Evolutionary conservation across 1,140 invertebrate species (phyloP), one percentile per base, ranked within the genome.

Genomic region (Pemphigus obesinymphae): DNA sequence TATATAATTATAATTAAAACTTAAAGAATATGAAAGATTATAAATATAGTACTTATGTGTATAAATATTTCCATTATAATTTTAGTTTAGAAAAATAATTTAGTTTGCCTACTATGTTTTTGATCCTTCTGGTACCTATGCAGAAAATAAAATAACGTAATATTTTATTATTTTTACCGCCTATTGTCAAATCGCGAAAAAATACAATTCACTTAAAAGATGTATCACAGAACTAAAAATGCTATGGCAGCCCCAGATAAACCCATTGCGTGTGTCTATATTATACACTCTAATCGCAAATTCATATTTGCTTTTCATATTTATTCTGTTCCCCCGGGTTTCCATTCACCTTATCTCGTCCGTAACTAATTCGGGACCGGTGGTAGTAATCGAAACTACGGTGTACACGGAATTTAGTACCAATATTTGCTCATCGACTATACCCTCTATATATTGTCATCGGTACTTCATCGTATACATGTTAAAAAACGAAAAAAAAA

Each of bases 341-440:
- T 55, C 8, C 17, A 80, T 80, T 80, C 76, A 63, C 76, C 76
- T 80, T 80, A 61, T 55, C 76, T 80, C 55, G 76, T 61, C 55
- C 58, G 76, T 80, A 45, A 80, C 76, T 80, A 80, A 80, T 80
- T 80, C 76, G 55, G 53, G 55, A 80, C 76, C 76, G 76, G 76
- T 80, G 76, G 76, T 80, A 80, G 76, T 80, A 80, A 80, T 80
- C 53, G 76, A 80, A 80, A 80, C 76, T 80, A 80, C 55, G 76
- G 34, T 61, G 29, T 78, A 73, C 70, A 50, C 17, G 70, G 29
- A 50, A 78, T 80, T 40, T 43, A 80, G 55, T 80, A 80, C 76
- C 76, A 80, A 80, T 80, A 80, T 80, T 80, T 80, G 76, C 76
- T 80, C 76, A 63, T 80, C 55, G 76, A 45, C 76, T 80, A 80